phyloP scores from a whole-genome alignment of 2,888 invertebrate species.

The Mechanitis mazaeus region DNA sequence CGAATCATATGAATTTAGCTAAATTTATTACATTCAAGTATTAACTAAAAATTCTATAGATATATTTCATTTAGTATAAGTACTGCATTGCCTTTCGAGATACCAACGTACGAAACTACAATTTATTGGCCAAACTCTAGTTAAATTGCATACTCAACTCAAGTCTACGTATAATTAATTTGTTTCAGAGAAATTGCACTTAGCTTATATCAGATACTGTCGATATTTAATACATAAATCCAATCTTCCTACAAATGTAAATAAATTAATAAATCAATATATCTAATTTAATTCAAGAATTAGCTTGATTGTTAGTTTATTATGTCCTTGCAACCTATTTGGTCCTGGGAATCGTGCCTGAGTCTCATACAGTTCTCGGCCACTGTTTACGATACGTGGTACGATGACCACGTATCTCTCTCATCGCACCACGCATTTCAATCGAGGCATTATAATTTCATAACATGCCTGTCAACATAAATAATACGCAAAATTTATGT shows the following conservation, averaged over 20 bases:
- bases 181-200: constrained; percentile 24
- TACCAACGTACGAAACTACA: constrained; percentile 26
- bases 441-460: constrained; percentile 72
- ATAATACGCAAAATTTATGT: constrained; percentile 77
- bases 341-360: constrained; percentile 31
- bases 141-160: constrained; percentile 28
- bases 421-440: constrained; percentile 56
- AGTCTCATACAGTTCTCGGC: constrained; percentile 22
- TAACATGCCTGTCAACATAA: constrained; percentile 73
- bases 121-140: constrained; percentile 28
- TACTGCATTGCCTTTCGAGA: constrained; percentile 20
- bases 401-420: constrained; percentile 56
- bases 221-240: constrained; percentile 19
- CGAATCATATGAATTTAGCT: constrained; percentile 35
- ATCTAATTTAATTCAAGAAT: neutral
- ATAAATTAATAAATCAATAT: no score
- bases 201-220: constrained; percentile 20
- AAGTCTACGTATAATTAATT: constrained; percentile 28
- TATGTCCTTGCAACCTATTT: constrained; percentile 28
- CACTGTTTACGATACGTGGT: constrained; percentile 42
- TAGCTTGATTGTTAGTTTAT: neutral
- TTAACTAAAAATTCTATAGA: neutral
- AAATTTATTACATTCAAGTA: constrained; percentile 9
- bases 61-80: constrained; percentile 10
- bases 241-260: constrained; percentile 12